Base-by-base conservation (phyloP, 1,140 invertebrate species). In the Steinernema khuongi region DNA sequence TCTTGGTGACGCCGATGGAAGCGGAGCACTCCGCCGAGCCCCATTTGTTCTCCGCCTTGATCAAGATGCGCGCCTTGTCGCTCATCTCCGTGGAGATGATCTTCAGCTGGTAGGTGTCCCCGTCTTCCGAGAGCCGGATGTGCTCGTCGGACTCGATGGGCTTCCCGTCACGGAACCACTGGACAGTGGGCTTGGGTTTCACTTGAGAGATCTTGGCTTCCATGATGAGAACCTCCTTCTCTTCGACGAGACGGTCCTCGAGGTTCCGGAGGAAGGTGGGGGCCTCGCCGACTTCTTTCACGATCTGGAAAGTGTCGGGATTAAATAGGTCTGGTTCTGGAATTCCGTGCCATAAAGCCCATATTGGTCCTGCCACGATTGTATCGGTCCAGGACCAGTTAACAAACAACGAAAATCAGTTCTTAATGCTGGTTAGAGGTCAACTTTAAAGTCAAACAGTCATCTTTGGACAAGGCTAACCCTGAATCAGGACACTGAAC, bases 151-250 rank as follows among this genome's bases (percentile, higher is more conserved):
- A 66, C 31, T 75, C 44, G 17, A 84, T 18, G 43, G 74, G 73
- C 32, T 76, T 43, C 2, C 84, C 84, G 72, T 84, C 82, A 43
- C 76, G 79, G 0, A 81, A 68, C 82, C 82, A 84, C 19, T 60
- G 71, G n/a, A 84, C 73, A 69, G 89, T 90, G 0, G 94, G 90
- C 76, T 90, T 89, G 0, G 93, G 93, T 81, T 92, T 91, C 0
- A 92, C 92, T 78, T 92, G 90, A 0, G 93, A 90, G 17, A 95
- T 90, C 70, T 90, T 89, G 79, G 96, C 90, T 44, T 90, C 90
- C 31, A 94, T 89, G 43, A 88, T 90, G 78, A 94, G 91, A 33
- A 90, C 91, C 86, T 95, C 91, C 28, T 91, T 89, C 44, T 85
- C 83, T 31, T 81, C 76, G 26, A 85, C 77, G 36, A 84, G 44